Conservation (phyloP, 2,113 vertebrate species). For the Nicator chloris region DNA sequence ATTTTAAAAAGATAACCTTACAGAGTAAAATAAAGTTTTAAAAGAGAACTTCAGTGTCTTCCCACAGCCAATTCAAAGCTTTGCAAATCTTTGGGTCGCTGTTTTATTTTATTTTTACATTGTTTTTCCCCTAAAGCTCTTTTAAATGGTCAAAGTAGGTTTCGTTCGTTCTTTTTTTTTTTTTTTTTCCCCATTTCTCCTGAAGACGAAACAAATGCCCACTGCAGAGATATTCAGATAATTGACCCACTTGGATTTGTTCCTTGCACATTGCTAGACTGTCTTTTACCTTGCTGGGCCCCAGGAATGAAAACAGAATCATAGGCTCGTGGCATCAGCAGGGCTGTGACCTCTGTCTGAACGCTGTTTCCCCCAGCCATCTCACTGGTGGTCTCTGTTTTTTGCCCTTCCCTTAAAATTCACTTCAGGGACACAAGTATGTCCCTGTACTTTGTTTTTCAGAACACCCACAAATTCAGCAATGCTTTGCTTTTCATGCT, state of each 20-base stretch:
- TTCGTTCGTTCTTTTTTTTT: neutral
- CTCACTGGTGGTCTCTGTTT: neutral
- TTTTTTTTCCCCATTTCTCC: neutral
- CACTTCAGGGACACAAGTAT: neutral
- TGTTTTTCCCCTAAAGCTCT: neutral
- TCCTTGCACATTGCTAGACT: neutral
- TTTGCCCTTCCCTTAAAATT: neutral
- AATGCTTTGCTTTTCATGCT: neutral
- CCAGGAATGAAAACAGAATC: neutral
- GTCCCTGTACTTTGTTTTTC: neutral
- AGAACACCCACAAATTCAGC: neutral
- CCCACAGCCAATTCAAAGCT: neutral
- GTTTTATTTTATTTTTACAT: neutral
- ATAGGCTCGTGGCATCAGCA: neutral
- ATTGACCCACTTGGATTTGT: neutral
- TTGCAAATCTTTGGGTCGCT: neutral
- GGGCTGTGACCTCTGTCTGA: neutral
- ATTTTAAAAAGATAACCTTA: slow-evolving; percentile 44
- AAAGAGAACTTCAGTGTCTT: neutral
- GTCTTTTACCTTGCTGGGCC: neutral
- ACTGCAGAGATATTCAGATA: neutral
- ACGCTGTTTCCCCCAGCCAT: neutral
- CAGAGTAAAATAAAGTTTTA: neutral
- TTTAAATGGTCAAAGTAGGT: neutral
- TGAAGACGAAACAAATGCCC: neutral